Evolutionary conservation across 2,797 vertebrate genomes (phyloP), one percentile per base, ranked within the genome.

Genomic region (Salarias fasciatus): DNA sequence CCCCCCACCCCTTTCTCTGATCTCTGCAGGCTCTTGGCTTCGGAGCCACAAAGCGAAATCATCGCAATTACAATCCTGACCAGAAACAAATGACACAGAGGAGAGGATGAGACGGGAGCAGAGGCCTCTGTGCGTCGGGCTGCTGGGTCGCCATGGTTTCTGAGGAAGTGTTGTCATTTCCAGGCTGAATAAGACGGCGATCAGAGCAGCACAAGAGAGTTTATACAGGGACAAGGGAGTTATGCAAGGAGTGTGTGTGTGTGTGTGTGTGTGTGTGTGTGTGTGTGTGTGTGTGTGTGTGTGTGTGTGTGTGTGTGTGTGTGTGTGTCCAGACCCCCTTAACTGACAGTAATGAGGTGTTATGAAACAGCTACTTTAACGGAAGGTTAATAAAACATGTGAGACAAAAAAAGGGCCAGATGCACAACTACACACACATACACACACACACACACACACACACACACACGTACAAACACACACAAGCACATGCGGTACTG

Each of bases 71-170:
- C 51, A 45, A 49, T 30, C 61, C 73, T 72, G 56, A 45, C 52
- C 33, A 53, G 72, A 82, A 83, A 65, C 67, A 55, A 80, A 83
- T 81, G 54, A 79, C 77, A 72, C 66, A 70, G 67, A 79, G 67
- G 18, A 24, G 18, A 24, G 18, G 30, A 65, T 64, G 50, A 0
- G 6, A 54, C 55, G 15, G 2, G 41, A 2, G 33, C 33, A 40
- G 45, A 29, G 29, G 68, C 28, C 60, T 71, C 45, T 47, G 56
- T 49, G n/a, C 18, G 24, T 24, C 24, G 18, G 18, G 3, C 18
- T 24, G 18, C 24, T 18, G 2, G 2, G 79, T 86, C 77, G 79
- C 63, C 77, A 87, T 82, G 81, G 81, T 80, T 79, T 75, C 83
- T 38, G 13, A 66, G 64, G 48, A 71, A 54, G 69, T 11, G 60